Evolutionary conservation across 37 sponge, comb jelly and placozoan species (phyloP).

Genomic region (Ianthella basta): DNA sequence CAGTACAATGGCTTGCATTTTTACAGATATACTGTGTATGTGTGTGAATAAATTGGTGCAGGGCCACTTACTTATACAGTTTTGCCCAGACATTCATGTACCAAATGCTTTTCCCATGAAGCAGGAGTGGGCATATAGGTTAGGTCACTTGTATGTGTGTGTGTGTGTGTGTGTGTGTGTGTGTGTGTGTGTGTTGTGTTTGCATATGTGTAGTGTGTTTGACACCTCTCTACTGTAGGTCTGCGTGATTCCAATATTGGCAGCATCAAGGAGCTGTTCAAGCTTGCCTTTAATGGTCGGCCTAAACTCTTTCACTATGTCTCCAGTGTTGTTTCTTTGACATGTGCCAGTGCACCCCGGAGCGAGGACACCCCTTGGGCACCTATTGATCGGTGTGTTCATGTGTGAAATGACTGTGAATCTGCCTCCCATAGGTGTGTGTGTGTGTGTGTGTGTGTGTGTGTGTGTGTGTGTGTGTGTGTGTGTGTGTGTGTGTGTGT

Average conservation of each 20-base stretch:
- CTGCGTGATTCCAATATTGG: slow-evolving; percentile 43
- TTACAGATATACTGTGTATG: too few relatives aligned
- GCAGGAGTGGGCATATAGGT: too few relatives aligned
- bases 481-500: too few relatives aligned
- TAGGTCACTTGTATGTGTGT: neutral
- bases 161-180: neutral
- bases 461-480: too few relatives aligned
- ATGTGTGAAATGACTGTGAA: neutral
- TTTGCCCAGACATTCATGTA: too few relatives aligned
- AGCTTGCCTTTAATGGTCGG: slow-evolving; percentile 22
- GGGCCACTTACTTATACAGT: too few relatives aligned
- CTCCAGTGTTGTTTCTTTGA: slow-evolving; percentile 45
- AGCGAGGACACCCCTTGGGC: neutral
- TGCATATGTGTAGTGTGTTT: neutral
- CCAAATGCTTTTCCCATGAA: too few relatives aligned
- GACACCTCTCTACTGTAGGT: slow-evolving; percentile 15
- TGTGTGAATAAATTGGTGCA: too few relatives aligned
- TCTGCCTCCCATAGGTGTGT: neutral
- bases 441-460: neutral
- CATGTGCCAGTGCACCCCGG: neutral
- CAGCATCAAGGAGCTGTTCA: slow-evolving; percentile 44
- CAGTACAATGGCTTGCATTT: too few relatives aligned
- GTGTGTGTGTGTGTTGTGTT: neutral
- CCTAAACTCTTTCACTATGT: slow-evolving; percentile 56
- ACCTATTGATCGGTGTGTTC: neutral